A percentile compares a stretch with the other conserved stretches of the same genome.
phyloP scores from a whole-genome alignment of 2,113 vertebrate species.

The Podocnemis expansa region DNA sequence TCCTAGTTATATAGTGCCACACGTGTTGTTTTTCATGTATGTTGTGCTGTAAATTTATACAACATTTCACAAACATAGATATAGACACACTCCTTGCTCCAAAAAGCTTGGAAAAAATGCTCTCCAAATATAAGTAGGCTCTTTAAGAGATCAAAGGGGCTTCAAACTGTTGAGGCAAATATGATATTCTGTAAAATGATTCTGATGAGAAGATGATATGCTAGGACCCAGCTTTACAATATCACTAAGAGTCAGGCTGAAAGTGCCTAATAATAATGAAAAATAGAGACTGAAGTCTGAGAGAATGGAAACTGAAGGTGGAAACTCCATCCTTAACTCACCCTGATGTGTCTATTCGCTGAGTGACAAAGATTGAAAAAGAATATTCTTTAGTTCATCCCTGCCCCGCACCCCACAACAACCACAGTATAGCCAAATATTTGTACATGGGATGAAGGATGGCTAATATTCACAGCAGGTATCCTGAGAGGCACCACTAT shows the following conservation, averaged over 20 bases:
- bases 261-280: neutral
- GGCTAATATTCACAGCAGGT: conserved; percentile 34
- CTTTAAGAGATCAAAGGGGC: neutral
- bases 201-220: neutral
- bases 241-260: neutral
- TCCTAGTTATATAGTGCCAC: neutral
- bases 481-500: conserved; percentile 1
- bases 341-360: neutral
- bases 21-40: neutral
- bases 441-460: neutral
- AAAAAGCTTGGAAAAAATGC: neutral
- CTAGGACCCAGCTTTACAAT: fast-evolving
- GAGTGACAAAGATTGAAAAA: neutral
- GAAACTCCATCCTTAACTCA: neutral
- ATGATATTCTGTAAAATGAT: neutral
- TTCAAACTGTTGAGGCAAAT: neutral
- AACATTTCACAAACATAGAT: neutral
- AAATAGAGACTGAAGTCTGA: neutral
- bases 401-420: conserved; percentile 2
- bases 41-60: neutral
- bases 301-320: neutral
- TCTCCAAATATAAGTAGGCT: neutral
- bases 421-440: neutral
- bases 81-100: neutral
- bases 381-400: neutral